Percentiles rank a stretch among this genome's conserved stretches.
Conservation (phyloP, 1,140 invertebrate species). For the Nasonia giraulti region DNA sequence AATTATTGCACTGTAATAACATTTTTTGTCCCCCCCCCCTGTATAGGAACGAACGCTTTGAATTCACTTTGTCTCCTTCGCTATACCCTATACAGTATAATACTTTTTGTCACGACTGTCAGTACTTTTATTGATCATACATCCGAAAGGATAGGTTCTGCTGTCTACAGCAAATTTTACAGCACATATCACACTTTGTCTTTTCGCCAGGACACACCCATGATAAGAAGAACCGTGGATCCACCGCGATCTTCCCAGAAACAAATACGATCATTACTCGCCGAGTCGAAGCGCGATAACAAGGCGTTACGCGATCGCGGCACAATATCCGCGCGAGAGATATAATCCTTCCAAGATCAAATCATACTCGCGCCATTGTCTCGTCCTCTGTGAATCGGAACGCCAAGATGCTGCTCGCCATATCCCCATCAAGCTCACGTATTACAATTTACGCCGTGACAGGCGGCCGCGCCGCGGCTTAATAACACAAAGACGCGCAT, state of each 20-base stretch:
- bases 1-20: constrained; percentile 7
- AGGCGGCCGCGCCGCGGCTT: background rate
- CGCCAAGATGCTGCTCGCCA: background rate
- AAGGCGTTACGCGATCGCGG: background rate
- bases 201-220: background rate
- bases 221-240: background rate
- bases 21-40: background rate
- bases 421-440: constrained; percentile 13
- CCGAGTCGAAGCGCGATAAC: background rate
- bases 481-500: background rate
- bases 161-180: too few relatives aligned
- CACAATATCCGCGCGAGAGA: background rate
- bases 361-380: constrained; percentile 10
- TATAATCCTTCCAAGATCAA: constrained; percentile 7
- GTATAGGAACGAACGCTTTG: background rate
- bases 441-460: background rate
- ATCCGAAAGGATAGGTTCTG: too few relatives aligned
- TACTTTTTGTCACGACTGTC: background rate
- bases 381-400: constrained; percentile 35
- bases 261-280: background rate
- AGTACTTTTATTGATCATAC: too few relatives aligned
- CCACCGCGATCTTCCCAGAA: background rate
- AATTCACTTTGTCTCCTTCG: background rate
- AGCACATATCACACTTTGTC: too few relatives aligned
- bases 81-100: too few relatives aligned